Base-by-base conservation (phyloP, 2,113 vertebrate genomes). In the Toxotes jaculatrix region DNA sequence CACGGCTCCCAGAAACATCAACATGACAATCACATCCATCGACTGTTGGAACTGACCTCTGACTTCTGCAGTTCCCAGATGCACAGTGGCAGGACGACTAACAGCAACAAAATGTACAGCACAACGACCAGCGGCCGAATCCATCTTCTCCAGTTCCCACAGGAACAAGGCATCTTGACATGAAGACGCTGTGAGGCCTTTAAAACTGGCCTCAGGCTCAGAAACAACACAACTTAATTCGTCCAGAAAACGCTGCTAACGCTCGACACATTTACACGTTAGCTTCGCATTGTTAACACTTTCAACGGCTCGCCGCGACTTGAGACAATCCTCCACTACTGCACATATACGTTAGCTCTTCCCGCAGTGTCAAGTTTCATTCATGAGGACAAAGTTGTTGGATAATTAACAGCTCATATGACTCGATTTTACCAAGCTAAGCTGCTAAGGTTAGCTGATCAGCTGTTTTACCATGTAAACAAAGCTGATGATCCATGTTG, bases 131-230 rank as follows among this genome's bases (percentile, higher is more conserved):
- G 90, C 32, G 97, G 97, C 64, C 98, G 96, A 79, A 99, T 99
- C 98, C 97, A 99, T 73, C 96, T 95, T 79, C 97, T 97, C 98
- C 98, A 99, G 92, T 98, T 97, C 53, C 96, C 97, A 91, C 96
- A 98, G 36, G 97, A 97, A 91, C 97, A 99, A 73, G 97, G 97
- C 97, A 98, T 99, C 59, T 90, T 93, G 47, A 69, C 87, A 84
- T 70, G 51, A 74, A 88, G 74, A 57, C 36, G 55, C 73, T 3
- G 7, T 1, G 1, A 64, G 78, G 71, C 76, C 87, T 73, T 68
- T 19, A 31, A 23, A 64, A 32, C 42, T 49, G 67, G 23, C 65
- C 55, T 27, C 67, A 40, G 59, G 61, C 67, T 32, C 53, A 42
- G 8, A 34, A 64, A 87, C 77, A 32, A 31, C 43, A 73, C 66